Evolutionary conservation across 2,797 vertebrate genomes (phyloP).

Genomic region (Oryzias dopingdopingensis): DNA sequence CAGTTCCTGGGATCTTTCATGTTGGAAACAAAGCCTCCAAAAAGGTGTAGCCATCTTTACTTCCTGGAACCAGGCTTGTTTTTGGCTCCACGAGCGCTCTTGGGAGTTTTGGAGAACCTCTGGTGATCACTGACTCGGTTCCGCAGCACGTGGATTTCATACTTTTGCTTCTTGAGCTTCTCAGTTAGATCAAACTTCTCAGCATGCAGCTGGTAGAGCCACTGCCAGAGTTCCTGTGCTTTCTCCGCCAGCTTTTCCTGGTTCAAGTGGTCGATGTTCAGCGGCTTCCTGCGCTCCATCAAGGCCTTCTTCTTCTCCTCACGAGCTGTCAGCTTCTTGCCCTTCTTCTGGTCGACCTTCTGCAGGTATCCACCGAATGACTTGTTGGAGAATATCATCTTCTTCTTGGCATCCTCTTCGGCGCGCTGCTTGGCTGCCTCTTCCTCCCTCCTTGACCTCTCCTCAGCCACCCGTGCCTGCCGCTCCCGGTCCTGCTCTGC

Average conservation of each 20-base stretch:
- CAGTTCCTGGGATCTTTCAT: slow-evolving; percentile 17
- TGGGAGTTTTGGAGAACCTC: slow-evolving; percentile 72
- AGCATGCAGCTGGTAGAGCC: slow-evolving; percentile 76
- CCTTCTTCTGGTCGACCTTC: slow-evolving; percentile 81
- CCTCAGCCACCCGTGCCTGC: slow-evolving; percentile 65
- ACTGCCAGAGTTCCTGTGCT: slow-evolving; percentile 76
- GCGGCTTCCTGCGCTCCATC: slow-evolving; percentile 75
- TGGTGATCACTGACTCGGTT: slow-evolving; percentile 82
- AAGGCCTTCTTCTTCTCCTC: slow-evolving; percentile 83
- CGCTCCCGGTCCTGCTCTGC: slow-evolving; percentile 73
- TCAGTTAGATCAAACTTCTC: slow-evolving; percentile 81
- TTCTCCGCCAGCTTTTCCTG: slow-evolving; percentile 81
- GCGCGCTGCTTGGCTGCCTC: slow-evolving; percentile 74
- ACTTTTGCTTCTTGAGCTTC: slow-evolving; percentile 80
- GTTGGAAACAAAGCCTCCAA: slow-evolving; percentile 32
- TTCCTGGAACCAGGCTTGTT: slow-evolving; percentile 77
- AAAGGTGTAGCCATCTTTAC: slow-evolving; percentile 38
- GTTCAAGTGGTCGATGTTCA: slow-evolving; percentile 81
- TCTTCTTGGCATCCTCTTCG: slow-evolving; percentile 82
- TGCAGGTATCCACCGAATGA: slow-evolving; percentile 80
- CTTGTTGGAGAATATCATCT: slow-evolving; percentile 80
- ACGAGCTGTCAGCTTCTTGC: slow-evolving; percentile 79
- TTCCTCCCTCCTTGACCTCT: slow-evolving; percentile 73
- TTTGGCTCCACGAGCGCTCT: slow-evolving; percentile 67
- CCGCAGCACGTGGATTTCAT: slow-evolving; percentile 77